Base-by-base conservation (phyloP, 2,113 vertebrate genomes). In the Cyphomyrus discorhynchus region DNA sequence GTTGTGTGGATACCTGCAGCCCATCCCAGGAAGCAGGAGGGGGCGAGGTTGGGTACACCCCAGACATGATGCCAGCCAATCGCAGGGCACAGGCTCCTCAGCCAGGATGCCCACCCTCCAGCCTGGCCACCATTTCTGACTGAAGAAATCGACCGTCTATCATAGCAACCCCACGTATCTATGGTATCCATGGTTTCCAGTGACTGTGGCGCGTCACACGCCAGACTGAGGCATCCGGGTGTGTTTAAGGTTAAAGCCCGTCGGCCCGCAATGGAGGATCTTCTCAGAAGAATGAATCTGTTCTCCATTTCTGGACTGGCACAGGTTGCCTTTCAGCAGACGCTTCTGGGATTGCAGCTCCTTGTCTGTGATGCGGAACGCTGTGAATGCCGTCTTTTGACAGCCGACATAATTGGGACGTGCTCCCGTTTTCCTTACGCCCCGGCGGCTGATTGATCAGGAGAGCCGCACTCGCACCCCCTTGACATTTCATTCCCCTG, bases 401-500 rank as follows among this genome's bases (percentile, higher is more conserved):
- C 87, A 56, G 31, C 3, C 15, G 5, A 24, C 87, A 46, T 88
- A 62, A 88, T 46, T 88, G 56, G 52, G 87, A 62, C 19, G 35
- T 35, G 56, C 31, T 47, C 87, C n/a, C 9, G 9, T 46, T 24
- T 42, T 66, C 42, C 87, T 62, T n/a, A 19, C 19, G 17, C 21
- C 42, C 24, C 6, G 87, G 19, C 24, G 8, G n/a, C 56, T 62
- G 87, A 45, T 66, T 88, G 42, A 17, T 46, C 31, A 62, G 35
- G 35, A 88, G 53, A 66, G 17, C 10, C 21, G 21, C 53, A 5
- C 87, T 88, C 19, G 39, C 7, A 10, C 58, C 53, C 86, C 45
- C 56, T 62, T 66, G 87, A 88, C 87, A 46, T 88, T 88, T 66
- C 56, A 88, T 47, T 46, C 87, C 42, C 31, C 53, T 66, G 87